phyloP scores from a whole-genome alignment of 92 coral and sea anemone genomes.

The Parazoanthus swiftii region DNA sequence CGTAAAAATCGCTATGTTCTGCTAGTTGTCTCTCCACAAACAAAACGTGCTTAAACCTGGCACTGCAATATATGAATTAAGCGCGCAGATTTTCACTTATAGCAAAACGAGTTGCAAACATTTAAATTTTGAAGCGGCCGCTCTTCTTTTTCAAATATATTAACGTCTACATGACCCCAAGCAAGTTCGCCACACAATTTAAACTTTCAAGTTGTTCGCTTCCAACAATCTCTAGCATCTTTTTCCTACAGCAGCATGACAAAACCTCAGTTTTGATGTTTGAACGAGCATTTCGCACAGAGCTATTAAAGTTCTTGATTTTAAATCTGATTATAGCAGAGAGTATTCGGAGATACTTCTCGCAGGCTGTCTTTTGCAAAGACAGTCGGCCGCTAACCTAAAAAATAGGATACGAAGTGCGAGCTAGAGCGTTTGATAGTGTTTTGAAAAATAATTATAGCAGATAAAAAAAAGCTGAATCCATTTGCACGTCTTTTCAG shows the following conservation, averaged over 20 bases:
- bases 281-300: not conserved
- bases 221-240: not conserved
- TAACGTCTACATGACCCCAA: not conserved
- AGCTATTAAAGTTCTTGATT: not conserved
- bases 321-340: not conserved
- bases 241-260: not conserved
- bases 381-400: not conserved
- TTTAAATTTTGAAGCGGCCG: not conserved
- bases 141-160: not conserved
- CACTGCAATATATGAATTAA: too few relatives aligned
- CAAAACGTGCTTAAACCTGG: too few relatives aligned
- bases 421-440: not conserved
- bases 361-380: not conserved
- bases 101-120: not conserved
- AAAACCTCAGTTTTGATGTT: not conserved
- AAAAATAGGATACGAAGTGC: not conserved
- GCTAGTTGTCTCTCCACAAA: too few relatives aligned
- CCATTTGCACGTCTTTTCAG: not conserved
- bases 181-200: not conserved
- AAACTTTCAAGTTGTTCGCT: constrained; percentile 1
- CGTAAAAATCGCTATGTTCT: not conserved
- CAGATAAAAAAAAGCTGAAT: not conserved
- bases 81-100: not conserved
- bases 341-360: not conserved
- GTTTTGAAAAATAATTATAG: not conserved